Evolutionary conservation across 92 coral and sea anemone species (phyloP), one percentile per base, ranked within the genome.

Genomic region (Porites lobata): DNA sequence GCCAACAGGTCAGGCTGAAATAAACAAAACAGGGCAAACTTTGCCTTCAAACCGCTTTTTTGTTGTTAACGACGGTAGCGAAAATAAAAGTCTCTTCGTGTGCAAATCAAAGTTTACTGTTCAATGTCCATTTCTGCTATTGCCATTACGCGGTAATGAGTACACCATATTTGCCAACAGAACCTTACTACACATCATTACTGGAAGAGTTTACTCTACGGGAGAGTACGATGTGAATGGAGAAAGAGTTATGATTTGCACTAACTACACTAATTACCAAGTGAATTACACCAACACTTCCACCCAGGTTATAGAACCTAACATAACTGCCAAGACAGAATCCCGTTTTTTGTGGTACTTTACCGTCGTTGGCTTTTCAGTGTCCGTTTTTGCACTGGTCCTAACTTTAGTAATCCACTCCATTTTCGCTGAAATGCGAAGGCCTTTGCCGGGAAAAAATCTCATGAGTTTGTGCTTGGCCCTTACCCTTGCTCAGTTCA

Each of bases 391-490:
- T 58, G 61, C 89, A 9, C 92, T 94, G 3, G 19, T 79, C 18
- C 89, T 93, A 29, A 93, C 96, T 9, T 89, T 96, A 21, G 18
- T 92, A 76, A 84, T 92, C 52, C 98, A 96, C 76, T 80, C 84
- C 82, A 78, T 93, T 24, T 90, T 94, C 64, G 83, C 77, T 57
- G 98, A 96, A 57, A 94, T 96, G 17, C 92, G 98, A 18, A 69
- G 66, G 32, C 94, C 98, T 83, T 95, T 96, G 65, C 99, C 99
- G 26, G 99, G 99, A 20, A 96, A 96, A 78, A 96, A 96, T 65
- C 89, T 96, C 59, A 92, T 96, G 87, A 96, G 92, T 88, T 93
- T 96, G 67, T 90, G 94, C 57, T 15, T 95, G 75, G 90, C 98
- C 12, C 94, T 96, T n/a, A 81, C 92, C 66, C 91, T 96, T 51